Percentiles rank a stretch among this genome's conserved stretches.
phyloP scores from a whole-genome alignment of 2,888 invertebrate genomes.

The Watsonalla cultraria region DNA sequence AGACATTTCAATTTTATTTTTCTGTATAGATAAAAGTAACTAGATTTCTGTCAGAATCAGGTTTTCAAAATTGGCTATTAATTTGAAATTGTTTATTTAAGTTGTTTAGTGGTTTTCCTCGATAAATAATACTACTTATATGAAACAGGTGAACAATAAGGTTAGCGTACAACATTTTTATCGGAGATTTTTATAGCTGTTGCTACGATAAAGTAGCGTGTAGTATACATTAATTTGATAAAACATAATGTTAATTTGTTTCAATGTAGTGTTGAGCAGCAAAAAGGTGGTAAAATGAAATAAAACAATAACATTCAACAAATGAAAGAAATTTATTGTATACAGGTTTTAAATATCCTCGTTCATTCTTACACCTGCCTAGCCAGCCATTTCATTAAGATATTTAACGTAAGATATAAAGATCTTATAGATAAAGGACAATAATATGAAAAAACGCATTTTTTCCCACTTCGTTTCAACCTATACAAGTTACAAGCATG shows the following conservation, averaged over 20 bases:
- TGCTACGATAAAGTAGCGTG: no score
- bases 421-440: slow-evolving; percentile 71
- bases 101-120: no score
- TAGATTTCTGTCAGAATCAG: no score
- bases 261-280: no score
- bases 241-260: slow-evolving; percentile 1
- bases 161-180: no score
- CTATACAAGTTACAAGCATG: slow-evolving; percentile 49
- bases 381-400: slow-evolving; percentile 69
- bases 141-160: no score
- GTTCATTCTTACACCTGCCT: slow-evolving; percentile 72
- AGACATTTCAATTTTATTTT: no score
- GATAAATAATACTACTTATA: no score
- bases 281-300: slow-evolving; percentile 24
- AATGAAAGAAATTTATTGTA: slow-evolving; percentile 80
- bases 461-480: slow-evolving; percentile 53
- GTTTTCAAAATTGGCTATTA: no score
- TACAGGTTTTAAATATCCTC: slow-evolving; percentile 78
- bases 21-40: no score
- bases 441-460: slow-evolving; percentile 58
- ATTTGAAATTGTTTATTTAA: no score
- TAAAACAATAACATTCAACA: slow-evolving; percentile 71
- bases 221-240: not conserved
- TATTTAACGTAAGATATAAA: slow-evolving; percentile 74
- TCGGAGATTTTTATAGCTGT: no score